phyloP scores from a whole-genome alignment of 2,888 invertebrate genomes.

The Ischnus inquisitorius region DNA sequence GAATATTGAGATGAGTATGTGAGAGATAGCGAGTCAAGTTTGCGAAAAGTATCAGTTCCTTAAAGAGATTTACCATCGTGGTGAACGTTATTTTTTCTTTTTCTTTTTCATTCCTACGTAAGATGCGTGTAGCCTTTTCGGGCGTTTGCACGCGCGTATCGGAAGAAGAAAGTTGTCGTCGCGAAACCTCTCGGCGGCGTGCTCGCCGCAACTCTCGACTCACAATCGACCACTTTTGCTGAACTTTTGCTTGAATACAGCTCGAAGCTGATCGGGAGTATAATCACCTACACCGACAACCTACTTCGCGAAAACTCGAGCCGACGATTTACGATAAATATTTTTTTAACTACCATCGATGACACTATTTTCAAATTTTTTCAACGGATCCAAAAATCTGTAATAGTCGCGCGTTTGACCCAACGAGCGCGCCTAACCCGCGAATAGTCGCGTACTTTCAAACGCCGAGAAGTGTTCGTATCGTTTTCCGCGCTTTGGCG shows the following conservation, averaged over 20 bases:
- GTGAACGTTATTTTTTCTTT: slow-evolving; percentile 15
- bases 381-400: slow-evolving; percentile 13
- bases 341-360: background rate
- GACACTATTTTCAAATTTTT: background rate
- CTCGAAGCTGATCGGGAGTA: slow-evolving; percentile 19
- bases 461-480: slow-evolving; percentile 12
- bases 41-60: background rate
- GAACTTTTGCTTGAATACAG: slow-evolving; percentile 44
- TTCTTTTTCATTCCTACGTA: slow-evolving; percentile 28
- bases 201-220: slow-evolving; percentile 50
- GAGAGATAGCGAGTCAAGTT: background rate
- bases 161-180: slow-evolving; percentile 65
- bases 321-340: background rate
- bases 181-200: slow-evolving; percentile 40
- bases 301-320: slow-evolving; percentile 40
- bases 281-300: background rate
- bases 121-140: slow-evolving; percentile 39
- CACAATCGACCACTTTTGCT: slow-evolving; percentile 59
- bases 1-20: background rate
- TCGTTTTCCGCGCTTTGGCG: slow-evolving; percentile 32
- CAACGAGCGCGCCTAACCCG: slow-evolving; percentile 19
- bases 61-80: background rate
- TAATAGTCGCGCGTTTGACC: slow-evolving; percentile 41
- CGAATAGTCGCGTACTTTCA: slow-evolving; percentile 30
- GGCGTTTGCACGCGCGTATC: slow-evolving; percentile 47